A percentile compares a stretch with the other conserved stretches of the same genome.
phyloP scores from a whole-genome alignment of 2,113 vertebrate genomes.

The Oenanthe melanoleuca region DNA sequence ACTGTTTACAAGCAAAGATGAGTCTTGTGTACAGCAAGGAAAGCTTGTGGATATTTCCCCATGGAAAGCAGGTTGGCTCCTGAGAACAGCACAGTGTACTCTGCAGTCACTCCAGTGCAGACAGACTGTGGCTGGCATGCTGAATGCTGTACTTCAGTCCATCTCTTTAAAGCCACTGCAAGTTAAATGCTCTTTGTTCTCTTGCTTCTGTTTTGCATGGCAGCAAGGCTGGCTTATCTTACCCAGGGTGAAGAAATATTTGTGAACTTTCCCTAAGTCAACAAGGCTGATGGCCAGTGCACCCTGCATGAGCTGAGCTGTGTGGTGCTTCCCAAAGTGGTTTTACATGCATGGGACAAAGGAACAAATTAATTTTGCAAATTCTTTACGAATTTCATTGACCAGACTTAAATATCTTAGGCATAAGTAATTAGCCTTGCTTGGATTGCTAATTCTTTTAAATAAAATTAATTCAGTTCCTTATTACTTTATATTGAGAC shows the following conservation, averaged over 20 bases:
- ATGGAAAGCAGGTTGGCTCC: background rate
- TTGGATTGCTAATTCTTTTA: background rate
- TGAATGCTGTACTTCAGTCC: background rate
- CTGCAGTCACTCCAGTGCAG: background rate
- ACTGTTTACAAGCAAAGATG: background rate
- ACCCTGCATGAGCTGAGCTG: background rate
- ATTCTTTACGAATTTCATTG: background rate
- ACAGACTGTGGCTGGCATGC: background rate
- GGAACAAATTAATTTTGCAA: background rate
- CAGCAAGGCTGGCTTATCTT: background rate
- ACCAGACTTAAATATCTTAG: background rate
- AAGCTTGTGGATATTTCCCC: background rate
- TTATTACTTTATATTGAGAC: background rate
- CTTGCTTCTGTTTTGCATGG: background rate
- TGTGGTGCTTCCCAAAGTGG: background rate
- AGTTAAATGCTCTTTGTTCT: conserved; percentile 39
- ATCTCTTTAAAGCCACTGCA: background rate
- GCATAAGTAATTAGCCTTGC: background rate
- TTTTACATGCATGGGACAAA: background rate
- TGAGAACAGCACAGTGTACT: background rate
- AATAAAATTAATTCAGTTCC: background rate
- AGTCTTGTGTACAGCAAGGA: background rate
- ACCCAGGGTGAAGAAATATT: conserved; percentile 31
- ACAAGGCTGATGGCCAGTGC: background rate
- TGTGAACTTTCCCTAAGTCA: conserved; percentile 54